These are phyloP conservation scores for Andrena haemorrhoa DNA, from an alignment of 2,888 invertebrate species.

Conservation along the genomic window DNA sequence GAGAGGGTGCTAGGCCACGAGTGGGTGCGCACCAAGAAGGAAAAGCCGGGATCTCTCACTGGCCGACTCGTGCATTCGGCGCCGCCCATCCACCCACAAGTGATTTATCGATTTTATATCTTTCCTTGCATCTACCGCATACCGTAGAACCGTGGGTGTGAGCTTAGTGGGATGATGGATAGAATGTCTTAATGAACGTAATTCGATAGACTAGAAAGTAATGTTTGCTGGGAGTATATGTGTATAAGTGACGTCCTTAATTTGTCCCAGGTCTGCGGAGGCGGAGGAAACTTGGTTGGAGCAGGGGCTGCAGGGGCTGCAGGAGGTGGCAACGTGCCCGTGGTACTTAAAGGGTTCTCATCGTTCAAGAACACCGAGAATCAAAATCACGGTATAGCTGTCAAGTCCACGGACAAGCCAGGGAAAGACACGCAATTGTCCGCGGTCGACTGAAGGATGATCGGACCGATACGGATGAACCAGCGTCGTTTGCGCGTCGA, in stretches of 20 bases:
- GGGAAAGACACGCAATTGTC: slow-evolving; percentile 70
- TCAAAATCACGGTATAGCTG: slow-evolving; percentile 65
- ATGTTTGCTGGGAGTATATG: too few relatives aligned
- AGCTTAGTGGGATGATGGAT: too few relatives aligned
- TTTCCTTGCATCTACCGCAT: too few relatives aligned
- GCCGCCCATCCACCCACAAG: slow-evolving; percentile 83
- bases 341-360: slow-evolving; percentile 67
- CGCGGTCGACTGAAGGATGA: slow-evolving; percentile 49
- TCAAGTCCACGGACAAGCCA: slow-evolving; percentile 66
- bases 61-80: slow-evolving; percentile 89
- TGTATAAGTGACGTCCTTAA: background rate
- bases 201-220: too few relatives aligned
- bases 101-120: slow-evolving; percentile 44
- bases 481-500: slow-evolving; percentile 36
- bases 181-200: too few relatives aligned
- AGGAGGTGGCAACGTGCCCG: slow-evolving; percentile 68
- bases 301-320: slow-evolving; percentile 63
- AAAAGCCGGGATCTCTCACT: slow-evolving; percentile 87
- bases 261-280: slow-evolving; percentile 63
- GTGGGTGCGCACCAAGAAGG: slow-evolving; percentile 90
- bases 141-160: too few relatives aligned
- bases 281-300: slow-evolving; percentile 62
- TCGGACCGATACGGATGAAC: slow-evolving; percentile 56
- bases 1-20: slow-evolving; percentile 91
- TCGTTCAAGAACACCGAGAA: slow-evolving; percentile 70